These are phyloP conservation scores for Felis chaus DNA, from an alignment of 2,113 vertebrate species.

Conservation along the genomic window DNA sequence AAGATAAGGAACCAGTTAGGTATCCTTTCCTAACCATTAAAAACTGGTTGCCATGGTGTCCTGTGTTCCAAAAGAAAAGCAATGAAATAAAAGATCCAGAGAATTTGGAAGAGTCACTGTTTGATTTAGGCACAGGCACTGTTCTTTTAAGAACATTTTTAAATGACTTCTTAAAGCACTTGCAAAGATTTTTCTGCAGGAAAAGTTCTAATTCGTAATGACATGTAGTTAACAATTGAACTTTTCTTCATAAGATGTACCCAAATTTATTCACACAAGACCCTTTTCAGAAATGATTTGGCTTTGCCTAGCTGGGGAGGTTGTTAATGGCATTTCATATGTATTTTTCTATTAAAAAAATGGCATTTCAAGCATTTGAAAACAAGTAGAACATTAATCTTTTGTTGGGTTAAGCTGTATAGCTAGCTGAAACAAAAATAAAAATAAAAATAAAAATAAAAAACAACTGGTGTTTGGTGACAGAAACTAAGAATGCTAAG, in stretches of 20 bases:
- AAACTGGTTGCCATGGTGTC: neutral
- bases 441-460: neutral
- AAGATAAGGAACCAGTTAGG: neutral
- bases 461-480: neutral
- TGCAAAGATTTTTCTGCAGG: neutral
- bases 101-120: neutral
- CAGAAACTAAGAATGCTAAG: neutral
- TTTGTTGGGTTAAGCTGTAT: neutral
- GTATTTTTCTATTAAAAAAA: neutral
- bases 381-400: neutral
- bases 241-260: neutral
- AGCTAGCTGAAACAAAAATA: neutral
- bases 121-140: neutral
- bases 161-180: neutral
- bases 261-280: neutral
- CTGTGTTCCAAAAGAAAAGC: neutral
- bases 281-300: neutral
- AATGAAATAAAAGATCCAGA: neutral
- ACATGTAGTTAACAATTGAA: neutral
- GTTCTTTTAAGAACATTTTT: neutral
- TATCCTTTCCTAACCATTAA: neutral
- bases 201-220: neutral
- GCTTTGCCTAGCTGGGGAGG: neutral
- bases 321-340: neutral
- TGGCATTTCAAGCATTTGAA: neutral